Conservation (phyloP, 2,888 invertebrate genomes). For the Myathropa florea region DNA sequence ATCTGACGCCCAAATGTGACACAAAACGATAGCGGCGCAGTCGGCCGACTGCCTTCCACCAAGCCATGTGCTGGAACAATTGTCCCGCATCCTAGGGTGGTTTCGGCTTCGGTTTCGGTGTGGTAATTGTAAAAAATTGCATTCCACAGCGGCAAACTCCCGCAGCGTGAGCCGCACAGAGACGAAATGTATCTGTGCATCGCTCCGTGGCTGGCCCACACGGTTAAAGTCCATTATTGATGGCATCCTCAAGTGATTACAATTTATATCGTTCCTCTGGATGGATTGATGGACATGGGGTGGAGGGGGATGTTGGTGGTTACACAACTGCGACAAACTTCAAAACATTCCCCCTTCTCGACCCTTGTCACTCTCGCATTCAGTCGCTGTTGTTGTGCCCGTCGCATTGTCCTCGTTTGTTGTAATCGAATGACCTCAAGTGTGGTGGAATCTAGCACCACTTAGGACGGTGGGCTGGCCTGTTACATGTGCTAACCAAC, state of each 20-base stretch:
- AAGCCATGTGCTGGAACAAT: conserved; percentile 13
- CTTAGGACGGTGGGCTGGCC: conserved; percentile 6
- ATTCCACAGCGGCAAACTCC: conserved; percentile 33
- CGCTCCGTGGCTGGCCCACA: conserved; percentile 20
- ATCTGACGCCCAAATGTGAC: neutral
- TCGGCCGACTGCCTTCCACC: neutral
- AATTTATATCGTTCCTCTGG: conserved; percentile 49
- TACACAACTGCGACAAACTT: conserved; percentile 56
- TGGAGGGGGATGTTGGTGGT: conserved; percentile 9
- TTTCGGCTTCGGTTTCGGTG: conserved; percentile 17
- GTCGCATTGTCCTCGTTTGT: conserved; percentile 39
- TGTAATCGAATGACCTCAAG: conserved; percentile 66
- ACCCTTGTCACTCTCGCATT: neutral
- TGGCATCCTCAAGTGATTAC: conserved; percentile 70
- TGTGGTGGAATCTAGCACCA: conserved; percentile 43
- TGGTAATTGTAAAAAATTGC: conserved; percentile 67
- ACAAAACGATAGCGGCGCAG: neutral
- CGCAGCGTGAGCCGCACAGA: conserved; percentile 22
- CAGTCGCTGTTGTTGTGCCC: neutral
- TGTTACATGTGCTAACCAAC: conserved; percentile 12
- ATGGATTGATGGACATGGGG: neutral
- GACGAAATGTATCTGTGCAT: neutral
- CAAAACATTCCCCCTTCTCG: neutral
- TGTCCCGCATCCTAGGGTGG: conserved; percentile 44
- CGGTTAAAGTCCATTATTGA: conserved; percentile 64